phyloP scores from a whole-genome alignment of 2,113 vertebrate genomes.

The Strigops habroptila region DNA sequence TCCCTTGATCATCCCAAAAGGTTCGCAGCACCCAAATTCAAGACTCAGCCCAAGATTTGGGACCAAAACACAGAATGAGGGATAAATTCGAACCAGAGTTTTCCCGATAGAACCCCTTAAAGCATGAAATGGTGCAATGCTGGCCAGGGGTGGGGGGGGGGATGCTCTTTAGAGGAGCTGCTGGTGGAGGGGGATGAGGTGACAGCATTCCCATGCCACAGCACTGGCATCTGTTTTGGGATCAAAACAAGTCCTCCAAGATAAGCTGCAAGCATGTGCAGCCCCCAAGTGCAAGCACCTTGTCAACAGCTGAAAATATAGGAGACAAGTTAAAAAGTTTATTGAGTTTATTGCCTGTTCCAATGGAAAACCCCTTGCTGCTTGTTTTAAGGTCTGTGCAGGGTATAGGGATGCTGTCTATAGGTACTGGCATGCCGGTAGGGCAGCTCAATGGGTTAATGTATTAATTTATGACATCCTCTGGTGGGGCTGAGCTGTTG shows the following conservation, averaged over 20 bases:
- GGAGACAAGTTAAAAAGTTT: not conserved
- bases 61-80: not conserved
- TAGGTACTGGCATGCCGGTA: not conserved
- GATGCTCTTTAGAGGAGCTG: not conserved
- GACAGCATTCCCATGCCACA: rapidly evolving
- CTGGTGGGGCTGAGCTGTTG: not conserved
- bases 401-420: not conserved
- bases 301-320: not conserved
- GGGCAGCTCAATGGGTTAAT: not conserved
- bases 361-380: not conserved
- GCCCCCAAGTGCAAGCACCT: not conserved
- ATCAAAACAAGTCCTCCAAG: not conserved
- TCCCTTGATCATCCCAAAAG: not conserved
- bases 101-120: not conserved
- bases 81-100: not conserved
- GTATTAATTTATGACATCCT: not conserved
- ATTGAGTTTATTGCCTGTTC: not conserved
- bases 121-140: not conserved
- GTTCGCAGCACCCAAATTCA: not conserved
- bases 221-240: not conserved
- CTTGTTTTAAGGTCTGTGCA: not conserved
- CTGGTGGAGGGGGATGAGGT: not conserved
- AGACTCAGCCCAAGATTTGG: not conserved
- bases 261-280: not conserved
- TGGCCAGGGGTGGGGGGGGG: too few species aligned